phyloP scores from a whole-genome alignment of 2,797 vertebrate genomes.

The Phrynocephalus forsythii region DNA sequence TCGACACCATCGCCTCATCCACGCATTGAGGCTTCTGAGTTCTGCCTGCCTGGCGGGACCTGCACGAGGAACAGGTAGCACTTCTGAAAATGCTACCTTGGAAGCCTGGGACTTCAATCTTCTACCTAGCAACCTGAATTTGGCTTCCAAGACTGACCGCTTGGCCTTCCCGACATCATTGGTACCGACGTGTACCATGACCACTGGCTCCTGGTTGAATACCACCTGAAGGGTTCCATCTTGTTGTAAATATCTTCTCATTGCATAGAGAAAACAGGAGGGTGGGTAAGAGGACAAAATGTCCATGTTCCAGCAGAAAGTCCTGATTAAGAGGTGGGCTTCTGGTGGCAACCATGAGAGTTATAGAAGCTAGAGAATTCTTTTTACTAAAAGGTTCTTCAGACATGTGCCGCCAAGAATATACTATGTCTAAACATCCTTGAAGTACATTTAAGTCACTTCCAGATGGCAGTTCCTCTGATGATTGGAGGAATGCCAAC shows the following conservation, averaged over 20 bases:
- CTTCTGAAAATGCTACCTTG: too few species aligned
- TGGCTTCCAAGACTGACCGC: too few species aligned
- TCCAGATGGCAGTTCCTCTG: neutral
- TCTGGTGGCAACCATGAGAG: neutral
- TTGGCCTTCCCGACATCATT: too few species aligned
- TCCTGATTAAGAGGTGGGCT: neutral
- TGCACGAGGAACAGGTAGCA: too few species aligned
- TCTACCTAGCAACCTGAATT: too few species aligned
- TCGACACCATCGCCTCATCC: too few species aligned
- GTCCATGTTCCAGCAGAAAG: neutral
- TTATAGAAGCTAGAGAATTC: neutral
- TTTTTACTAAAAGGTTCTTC: slow-evolving; percentile 5
- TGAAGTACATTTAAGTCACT: slow-evolving; percentile 5
- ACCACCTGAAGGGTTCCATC: neutral
- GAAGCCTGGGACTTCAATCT: too few species aligned
- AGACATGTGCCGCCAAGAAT: neutral
- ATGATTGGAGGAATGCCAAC: neutral
- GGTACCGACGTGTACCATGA: too few species aligned
- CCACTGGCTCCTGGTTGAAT: too few species aligned
- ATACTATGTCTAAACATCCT: neutral
- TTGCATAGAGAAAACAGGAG: neutral
- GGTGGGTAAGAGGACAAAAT: neutral
- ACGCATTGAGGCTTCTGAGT: too few species aligned
- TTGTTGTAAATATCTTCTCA: neutral
- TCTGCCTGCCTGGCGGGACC: too few species aligned